Evolutionary conservation across 1,140 invertebrate species (phyloP).

Genomic region (Nebria ingens): DNA sequence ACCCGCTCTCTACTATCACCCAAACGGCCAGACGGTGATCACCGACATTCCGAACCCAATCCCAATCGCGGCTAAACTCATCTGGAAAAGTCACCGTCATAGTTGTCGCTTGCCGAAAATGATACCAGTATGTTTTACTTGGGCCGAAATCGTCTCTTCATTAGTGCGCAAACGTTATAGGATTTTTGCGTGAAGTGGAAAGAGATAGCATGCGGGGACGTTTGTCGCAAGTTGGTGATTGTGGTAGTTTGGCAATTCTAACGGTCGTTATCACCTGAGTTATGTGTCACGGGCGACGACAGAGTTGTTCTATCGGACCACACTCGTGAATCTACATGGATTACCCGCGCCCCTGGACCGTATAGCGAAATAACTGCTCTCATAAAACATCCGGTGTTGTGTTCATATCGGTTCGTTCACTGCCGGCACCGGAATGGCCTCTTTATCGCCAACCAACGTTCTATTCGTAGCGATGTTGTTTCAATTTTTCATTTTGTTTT

Average conservation of each 20-base stretch:
- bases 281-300: constrained; percentile 12
- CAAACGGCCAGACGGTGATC: neutral
- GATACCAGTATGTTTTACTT: constrained; percentile 3
- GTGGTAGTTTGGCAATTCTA: constrained; percentile 11
- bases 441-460: neutral
- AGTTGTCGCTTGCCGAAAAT: neutral
- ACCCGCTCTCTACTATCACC: constrained; percentile 2
- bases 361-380: neutral
- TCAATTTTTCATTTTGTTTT: too few relatives aligned
- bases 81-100: neutral
- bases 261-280: constrained; percentile 12
- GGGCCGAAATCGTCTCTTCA: neutral
- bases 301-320: constrained; percentile 7
- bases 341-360: constrained; percentile 1
- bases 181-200: neutral
- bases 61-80: neutral
- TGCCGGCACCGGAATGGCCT: neutral
- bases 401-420: neutral
- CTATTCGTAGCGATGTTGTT: neutral
- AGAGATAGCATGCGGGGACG: neutral
- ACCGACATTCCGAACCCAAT: neutral
- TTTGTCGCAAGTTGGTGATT: neutral
- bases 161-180: neutral
- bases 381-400: constrained; percentile 6
- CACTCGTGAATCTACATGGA: constrained; percentile 13